Evolutionary conservation across 1,140 invertebrate species (phyloP).

Genomic region (Diachasma alloeum): DNA sequence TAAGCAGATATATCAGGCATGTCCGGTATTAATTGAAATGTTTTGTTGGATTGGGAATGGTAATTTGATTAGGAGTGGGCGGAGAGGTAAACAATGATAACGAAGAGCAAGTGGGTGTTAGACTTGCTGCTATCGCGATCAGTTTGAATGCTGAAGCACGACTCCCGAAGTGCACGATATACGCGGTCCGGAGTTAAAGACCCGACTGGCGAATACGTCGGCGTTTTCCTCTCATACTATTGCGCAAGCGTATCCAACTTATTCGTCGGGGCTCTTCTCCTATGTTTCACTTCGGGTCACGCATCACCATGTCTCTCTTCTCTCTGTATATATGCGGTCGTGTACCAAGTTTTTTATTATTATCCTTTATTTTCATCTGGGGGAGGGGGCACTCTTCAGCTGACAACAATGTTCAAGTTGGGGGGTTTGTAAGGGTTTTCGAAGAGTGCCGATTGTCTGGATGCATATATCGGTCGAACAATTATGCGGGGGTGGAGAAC

Average conservation of each 20-base stretch:
- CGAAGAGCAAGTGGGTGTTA: neutral
- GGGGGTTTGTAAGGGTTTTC: neutral
- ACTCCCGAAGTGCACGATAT: conserved; percentile 26
- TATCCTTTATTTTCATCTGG: neutral
- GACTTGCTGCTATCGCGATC: neutral
- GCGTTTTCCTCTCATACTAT: conserved; percentile 42
- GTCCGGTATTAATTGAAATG: too few species aligned
- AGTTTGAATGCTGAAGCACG: neutral
- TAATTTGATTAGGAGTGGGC: too few species aligned
- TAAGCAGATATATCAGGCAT: neutral
- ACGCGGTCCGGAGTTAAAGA: conserved; percentile 59
- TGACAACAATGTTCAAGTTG: neutral
- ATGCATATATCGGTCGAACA: too few species aligned
- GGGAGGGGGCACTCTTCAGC: neutral
- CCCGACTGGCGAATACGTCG: conserved; percentile 56
- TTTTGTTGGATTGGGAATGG: too few species aligned
- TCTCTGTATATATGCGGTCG: neutral
- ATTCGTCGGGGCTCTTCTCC: conserved; percentile 23
- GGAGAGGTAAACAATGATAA: neutral
- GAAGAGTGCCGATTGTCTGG: too few species aligned
- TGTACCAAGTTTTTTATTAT: neutral
- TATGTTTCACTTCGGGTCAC: neutral
- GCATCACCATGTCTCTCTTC: conserved; percentile 8
- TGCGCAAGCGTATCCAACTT: conserved; percentile 51
- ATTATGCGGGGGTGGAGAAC: too few species aligned